Evolutionary conservation across 1,140 invertebrate species (phyloP).

Genomic region (Papilio machaon): DNA sequence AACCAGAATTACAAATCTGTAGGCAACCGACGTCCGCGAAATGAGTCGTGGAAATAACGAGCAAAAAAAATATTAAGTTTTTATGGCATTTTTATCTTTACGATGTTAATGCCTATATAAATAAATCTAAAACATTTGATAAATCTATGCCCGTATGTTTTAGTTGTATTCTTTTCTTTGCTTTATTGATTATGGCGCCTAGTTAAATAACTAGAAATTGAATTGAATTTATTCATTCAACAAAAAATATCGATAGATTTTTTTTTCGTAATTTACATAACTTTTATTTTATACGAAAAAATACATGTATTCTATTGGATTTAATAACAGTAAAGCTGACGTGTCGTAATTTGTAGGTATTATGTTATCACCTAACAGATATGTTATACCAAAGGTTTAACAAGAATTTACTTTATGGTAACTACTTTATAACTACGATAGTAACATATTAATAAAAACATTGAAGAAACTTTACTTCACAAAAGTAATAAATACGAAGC

Average conservation of each 20-base stretch:
- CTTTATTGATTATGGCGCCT: neutral
- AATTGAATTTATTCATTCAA: too few relatives aligned
- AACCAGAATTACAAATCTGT: slow-evolving; percentile 38
- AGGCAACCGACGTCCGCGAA: slow-evolving; percentile 35
- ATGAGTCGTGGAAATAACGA: slow-evolving; percentile 38
- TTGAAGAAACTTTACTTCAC: too few relatives aligned
- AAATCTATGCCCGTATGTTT: neutral
- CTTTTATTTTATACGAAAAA: too few relatives aligned
- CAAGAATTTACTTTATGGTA: too few relatives aligned
- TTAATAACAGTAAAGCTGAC: too few relatives aligned
- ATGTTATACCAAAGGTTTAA: too few relatives aligned
- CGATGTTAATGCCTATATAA: slow-evolving; percentile 33
- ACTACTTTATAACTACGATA: too few relatives aligned
- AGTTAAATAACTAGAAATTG: neutral
- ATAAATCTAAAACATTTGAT: slow-evolving; percentile 14
- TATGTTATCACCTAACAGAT: too few relatives aligned
- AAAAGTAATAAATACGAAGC: too few relatives aligned
- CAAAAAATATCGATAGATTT: neutral
- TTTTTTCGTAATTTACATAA: neutral
- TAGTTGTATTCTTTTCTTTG: neutral
- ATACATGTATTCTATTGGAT: too few relatives aligned
- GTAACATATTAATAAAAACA: too few relatives aligned
- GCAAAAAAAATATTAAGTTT: slow-evolving; percentile 31
- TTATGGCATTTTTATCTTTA: slow-evolving; percentile 34
- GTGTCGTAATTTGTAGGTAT: too few relatives aligned